phyloP scores from a whole-genome alignment of 2,797 vertebrate species.

The Distichodus sexfasciatus region DNA sequence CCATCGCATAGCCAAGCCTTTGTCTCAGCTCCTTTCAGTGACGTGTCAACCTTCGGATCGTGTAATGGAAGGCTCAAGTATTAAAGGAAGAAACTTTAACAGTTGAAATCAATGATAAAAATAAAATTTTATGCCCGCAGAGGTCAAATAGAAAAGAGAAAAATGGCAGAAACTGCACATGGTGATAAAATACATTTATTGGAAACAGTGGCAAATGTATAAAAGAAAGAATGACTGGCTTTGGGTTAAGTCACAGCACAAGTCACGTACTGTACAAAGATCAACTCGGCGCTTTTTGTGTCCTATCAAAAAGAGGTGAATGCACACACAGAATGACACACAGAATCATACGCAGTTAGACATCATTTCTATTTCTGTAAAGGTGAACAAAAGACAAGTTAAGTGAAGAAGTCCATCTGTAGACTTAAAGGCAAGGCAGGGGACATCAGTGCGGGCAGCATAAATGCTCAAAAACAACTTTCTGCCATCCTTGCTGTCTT shows the following conservation, averaged over 20 bases:
- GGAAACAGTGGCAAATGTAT: conserved; percentile 54
- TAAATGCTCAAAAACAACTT: background rate
- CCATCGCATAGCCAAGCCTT: conserved; percentile 13
- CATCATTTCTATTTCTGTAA: conserved; percentile 15
- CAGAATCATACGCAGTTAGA: conserved; percentile 23
- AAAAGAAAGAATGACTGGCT: conserved; percentile 42
- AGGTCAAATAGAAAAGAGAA: background rate
- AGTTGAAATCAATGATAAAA: background rate
- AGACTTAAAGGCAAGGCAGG: conserved; percentile 7
- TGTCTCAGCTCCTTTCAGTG: conserved; percentile 2
- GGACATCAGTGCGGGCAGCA: conserved; percentile 3
- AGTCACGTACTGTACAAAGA: conserved; percentile 32
- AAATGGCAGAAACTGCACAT: background rate
- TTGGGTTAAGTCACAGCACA: conserved; percentile 46
- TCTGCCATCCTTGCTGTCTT: background rate
- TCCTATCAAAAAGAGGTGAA: conserved; percentile 29
- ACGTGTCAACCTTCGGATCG: conserved; percentile 19
- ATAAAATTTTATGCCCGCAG: background rate
- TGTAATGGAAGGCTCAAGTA: background rate
- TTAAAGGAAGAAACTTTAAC: background rate
- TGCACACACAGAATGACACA: conserved; percentile 28
- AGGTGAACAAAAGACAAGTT: background rate
- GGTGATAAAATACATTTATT: conserved; percentile 64
- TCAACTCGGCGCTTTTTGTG: conserved; percentile 12
- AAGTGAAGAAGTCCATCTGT: conserved; percentile 1